phyloP scores from a whole-genome alignment of 2,888 invertebrate genomes.

The Eupithecia centaureata region DNA sequence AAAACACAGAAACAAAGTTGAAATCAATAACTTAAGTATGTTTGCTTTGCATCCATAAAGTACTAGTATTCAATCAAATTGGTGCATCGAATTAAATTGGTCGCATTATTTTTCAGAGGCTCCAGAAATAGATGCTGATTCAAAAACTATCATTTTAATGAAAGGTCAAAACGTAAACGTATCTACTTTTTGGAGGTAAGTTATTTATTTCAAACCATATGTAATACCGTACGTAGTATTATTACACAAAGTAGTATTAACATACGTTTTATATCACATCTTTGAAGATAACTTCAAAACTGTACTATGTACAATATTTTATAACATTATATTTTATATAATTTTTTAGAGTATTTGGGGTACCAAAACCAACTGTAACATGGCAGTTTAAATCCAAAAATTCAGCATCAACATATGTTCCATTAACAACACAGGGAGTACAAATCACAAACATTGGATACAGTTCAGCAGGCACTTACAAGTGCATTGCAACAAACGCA shows the following conservation, averaged over 20 bases:
- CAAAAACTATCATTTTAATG: slow-evolving; percentile 9
- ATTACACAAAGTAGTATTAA: no score
- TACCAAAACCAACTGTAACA: slow-evolving; percentile 35
- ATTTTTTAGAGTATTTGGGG: slow-evolving; percentile 34
- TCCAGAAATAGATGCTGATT: slow-evolving; percentile 13
- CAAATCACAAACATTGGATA: slow-evolving; percentile 20
- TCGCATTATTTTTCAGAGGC: slow-evolving; percentile 11
- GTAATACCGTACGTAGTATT: no score
- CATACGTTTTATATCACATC: no score
- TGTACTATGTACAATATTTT: background rate
- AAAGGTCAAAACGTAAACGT: slow-evolving; percentile 8
- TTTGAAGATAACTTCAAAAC: no score
- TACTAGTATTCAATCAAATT: no score
- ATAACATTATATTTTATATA: no score
- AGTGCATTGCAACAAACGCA: slow-evolving; percentile 35
- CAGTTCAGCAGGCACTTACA: slow-evolving; percentile 36
- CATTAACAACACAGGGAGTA: slow-evolving; percentile 19
- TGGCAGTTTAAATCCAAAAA: slow-evolving; percentile 39
- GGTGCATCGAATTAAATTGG: background rate
- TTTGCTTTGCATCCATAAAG: background rate
- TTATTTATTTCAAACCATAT: background rate
- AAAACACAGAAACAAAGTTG: slow-evolving; percentile 20
- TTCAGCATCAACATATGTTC: background rate
- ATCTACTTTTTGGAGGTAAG: slow-evolving; percentile 18
- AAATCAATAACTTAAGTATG: slow-evolving; percentile 35